Evolutionary conservation across 2,113 vertebrate species (phyloP).

Genomic region (Siniperca knerii): DNA sequence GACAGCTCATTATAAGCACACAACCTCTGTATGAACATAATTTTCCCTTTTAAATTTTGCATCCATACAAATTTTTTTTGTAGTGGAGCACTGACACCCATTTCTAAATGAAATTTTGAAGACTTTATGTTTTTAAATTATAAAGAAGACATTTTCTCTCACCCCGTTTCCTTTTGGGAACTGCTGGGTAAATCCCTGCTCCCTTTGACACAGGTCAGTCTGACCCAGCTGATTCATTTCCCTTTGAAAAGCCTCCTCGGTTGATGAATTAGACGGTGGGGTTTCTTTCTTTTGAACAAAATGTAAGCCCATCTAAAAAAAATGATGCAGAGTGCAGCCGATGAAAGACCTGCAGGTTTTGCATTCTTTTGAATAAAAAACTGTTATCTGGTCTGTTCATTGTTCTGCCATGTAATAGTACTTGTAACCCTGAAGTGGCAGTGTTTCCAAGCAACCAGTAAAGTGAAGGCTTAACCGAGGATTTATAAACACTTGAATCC

Average conservation of each 20-base stretch:
- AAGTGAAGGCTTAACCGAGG: conserved; percentile 66
- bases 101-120: not conserved
- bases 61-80: not conserved
- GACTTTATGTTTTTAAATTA: not conserved
- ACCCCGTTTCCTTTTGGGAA: not conserved
- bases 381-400: conserved; percentile 47
- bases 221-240: conserved; percentile 81
- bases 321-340: conserved; percentile 5
- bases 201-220: conserved; percentile 76
- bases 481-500: conserved; percentile 72
- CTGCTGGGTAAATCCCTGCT: conserved; percentile 61
- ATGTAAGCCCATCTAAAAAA: conserved; percentile 57
- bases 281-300: conserved; percentile 65
- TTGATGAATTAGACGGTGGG: conserved; percentile 65
- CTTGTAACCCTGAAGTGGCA: conserved; percentile 69
- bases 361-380: conserved; percentile 24
- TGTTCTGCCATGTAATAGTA: conserved; percentile 53
- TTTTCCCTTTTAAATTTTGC: not conserved
- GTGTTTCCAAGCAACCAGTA: conserved; percentile 81
- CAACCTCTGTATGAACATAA: not conserved
- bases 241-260: conserved; percentile 71
- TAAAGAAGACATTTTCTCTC: not conserved
- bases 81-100: not conserved
- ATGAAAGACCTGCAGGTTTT: conserved; percentile 46
- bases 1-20: conserved; percentile 29